Evolutionary conservation across 2,797 vertebrate genomes (phyloP), one percentile per base, ranked within the genome.

Genomic region (Silurus lanzhouensis): DNA sequence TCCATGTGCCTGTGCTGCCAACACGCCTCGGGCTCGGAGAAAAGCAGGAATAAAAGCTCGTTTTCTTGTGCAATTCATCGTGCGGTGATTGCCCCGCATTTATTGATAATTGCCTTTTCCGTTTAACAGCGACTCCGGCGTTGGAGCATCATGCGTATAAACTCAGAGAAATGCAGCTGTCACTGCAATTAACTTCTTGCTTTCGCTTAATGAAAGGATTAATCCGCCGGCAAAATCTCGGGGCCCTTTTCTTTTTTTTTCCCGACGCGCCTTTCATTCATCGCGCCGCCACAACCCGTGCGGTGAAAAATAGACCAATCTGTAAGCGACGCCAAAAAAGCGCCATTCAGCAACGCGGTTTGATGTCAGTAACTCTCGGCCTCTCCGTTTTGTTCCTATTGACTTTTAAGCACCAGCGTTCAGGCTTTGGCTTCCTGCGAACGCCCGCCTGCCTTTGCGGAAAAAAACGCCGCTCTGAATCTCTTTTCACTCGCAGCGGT

Each of bases 31-130:
- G 71, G 85, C 60, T 19, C 46, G 75, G 84, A 88, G 87, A 88
- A 90, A 88, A 81, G 89, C 48, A 58, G 82, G 89, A 93, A 94
- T 93, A 93, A 94, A 93, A 93, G 89, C 93, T 93, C 91, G 94
- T 95, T 94, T 52, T 52, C 48, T 95, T 90, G 89, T 90, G 91
- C 90, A 88, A 94, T 95, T 95, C 94, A 95, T 95, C 91, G 83
- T 88, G 38, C 87, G 88, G 89, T 94, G 92, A 95, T 95, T 94
- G 94, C 94, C 92, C 93, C 71, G 94, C 93, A 94, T 95, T 95
- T 95, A 95, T 95, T 94, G 94, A 95, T 95, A 95, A 95, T 95
- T 95, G 93, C 94, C 94, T 91, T 95, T 94, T 94, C 93, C 71
- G 71, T 76, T 94, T 92, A 91, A 94, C 89, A 93, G 92, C 91